phyloP scores from a whole-genome alignment of 2,888 invertebrate genomes.

The Dendrolimus houi region DNA sequence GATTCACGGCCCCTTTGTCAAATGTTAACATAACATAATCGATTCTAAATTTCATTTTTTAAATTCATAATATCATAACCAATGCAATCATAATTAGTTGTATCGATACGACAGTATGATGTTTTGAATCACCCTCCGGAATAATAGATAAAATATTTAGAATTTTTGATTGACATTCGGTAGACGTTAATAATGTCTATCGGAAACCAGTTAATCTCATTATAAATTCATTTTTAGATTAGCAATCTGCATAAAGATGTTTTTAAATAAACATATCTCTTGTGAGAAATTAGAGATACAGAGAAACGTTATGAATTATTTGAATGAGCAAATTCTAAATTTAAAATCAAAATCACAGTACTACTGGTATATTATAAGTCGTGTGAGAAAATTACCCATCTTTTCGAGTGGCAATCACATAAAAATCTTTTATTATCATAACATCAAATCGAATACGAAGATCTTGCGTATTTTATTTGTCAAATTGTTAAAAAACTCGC shows the following conservation, averaged over 20 bases:
- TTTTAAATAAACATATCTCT: background rate
- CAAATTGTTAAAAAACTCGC: constrained; percentile 48
- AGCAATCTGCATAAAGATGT: background rate
- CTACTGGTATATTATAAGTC: constrained; percentile 24
- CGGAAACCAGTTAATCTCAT: constrained; percentile 47
- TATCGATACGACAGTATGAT: constrained; percentile 14
- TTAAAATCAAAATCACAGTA: background rate
- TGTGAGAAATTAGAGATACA: background rate
- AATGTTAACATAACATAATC: constrained; percentile 36
- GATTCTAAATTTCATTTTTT: constrained; percentile 32
- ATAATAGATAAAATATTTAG: constrained; percentile 34
- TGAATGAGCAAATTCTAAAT: too few species aligned
- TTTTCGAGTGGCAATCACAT: constrained; percentile 35
- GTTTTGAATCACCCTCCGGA: constrained; percentile 24
- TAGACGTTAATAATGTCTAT: constrained; percentile 27
- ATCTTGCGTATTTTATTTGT: constrained; percentile 43
- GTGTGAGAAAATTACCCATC: constrained; percentile 52
- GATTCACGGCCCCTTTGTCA: constrained; percentile 54
- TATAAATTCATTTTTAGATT: constrained; percentile 35
- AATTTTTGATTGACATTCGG: constrained; percentile 62
- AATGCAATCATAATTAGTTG: constrained; percentile 53
- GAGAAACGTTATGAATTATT: too few species aligned
- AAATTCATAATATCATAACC: constrained; percentile 24
- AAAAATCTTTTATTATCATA: constrained; percentile 39
- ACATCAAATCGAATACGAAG: constrained; percentile 31